These are phyloP conservation scores for Scomber japonicus DNA, from an alignment of 2,113 vertebrate genomes.

Conservation along the genomic window DNA sequence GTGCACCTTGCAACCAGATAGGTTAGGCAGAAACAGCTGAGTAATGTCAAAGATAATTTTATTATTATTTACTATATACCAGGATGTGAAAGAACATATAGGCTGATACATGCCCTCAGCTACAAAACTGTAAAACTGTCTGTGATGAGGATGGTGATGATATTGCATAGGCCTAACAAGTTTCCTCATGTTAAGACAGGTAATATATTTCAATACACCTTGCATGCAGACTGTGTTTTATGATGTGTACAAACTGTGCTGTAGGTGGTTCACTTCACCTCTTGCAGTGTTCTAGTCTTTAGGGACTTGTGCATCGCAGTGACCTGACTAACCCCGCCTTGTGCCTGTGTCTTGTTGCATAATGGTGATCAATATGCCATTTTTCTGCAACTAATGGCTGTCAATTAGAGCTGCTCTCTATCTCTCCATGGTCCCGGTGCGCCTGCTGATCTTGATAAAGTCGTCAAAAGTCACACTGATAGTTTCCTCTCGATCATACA, in stretches of 20 bases:
- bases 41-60: constrained; percentile 2
- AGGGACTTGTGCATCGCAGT: neutral
- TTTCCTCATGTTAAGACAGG: neutral
- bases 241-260: neutral
- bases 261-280: neutral
- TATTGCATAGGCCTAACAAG: neutral
- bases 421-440: constrained; percentile 1
- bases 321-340: neutral
- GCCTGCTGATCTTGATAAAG: constrained; percentile 2
- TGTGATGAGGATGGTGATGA: neutral
- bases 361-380: constrained; percentile 51
- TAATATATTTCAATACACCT: no score
- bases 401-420: constrained; percentile 35
- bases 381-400: constrained; percentile 42
- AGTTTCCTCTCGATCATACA: neutral
- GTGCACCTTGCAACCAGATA: constrained; percentile 61
- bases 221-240: neutral
- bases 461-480: neutral
- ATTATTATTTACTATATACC: neutral
- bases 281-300: neutral
- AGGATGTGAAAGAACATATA: neutral
- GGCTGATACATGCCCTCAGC: no score
- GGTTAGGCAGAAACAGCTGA: constrained; percentile 36
- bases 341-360: constrained; percentile 23
- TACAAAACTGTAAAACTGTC: neutral